Evolutionary conservation across 2,797 vertebrate genomes (phyloP).

Genomic region (Pipistrellus pipistrellus): DNA sequence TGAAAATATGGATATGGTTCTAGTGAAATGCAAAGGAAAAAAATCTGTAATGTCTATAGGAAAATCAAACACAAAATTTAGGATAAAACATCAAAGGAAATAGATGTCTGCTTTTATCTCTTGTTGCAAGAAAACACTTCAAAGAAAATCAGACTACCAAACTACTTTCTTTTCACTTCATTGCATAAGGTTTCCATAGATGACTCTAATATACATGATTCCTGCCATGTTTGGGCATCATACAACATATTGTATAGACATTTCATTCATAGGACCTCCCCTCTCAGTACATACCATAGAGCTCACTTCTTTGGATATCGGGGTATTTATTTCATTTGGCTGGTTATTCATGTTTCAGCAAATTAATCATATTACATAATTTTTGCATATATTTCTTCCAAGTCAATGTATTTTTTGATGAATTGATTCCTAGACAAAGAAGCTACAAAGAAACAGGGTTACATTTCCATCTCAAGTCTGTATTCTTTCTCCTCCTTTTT

Average conservation of each 20-base stretch:
- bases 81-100: slow-evolving; percentile 91
- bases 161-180: slow-evolving; percentile 86
- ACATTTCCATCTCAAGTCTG: neutral
- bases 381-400: neutral
- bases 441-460: neutral
- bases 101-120: slow-evolving; percentile 90
- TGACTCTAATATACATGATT: neutral
- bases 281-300: neutral
- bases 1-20: slow-evolving; percentile 53
- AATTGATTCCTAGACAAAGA: slow-evolving; percentile 14
- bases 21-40: slow-evolving; percentile 80
- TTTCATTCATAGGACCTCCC: slow-evolving; percentile 32
- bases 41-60: slow-evolving; percentile 84
- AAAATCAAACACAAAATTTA: slow-evolving; percentile 89
- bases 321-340: neutral
- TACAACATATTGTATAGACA: neutral
- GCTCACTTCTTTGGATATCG: neutral
- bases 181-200: slow-evolving; percentile 50
- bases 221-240: neutral
- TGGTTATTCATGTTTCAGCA: neutral
- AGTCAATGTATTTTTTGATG: neutral
- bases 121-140: slow-evolving; percentile 87
- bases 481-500: neutral
- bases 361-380: neutral
- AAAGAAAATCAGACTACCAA: slow-evolving; percentile 89